Percentiles rank a stretch among this genome's conserved stretches.
These are phyloP conservation scores for Papilio polytes DNA, from an alignment of 1,140 invertebrate genomes.

Conservation along the genomic window DNA sequence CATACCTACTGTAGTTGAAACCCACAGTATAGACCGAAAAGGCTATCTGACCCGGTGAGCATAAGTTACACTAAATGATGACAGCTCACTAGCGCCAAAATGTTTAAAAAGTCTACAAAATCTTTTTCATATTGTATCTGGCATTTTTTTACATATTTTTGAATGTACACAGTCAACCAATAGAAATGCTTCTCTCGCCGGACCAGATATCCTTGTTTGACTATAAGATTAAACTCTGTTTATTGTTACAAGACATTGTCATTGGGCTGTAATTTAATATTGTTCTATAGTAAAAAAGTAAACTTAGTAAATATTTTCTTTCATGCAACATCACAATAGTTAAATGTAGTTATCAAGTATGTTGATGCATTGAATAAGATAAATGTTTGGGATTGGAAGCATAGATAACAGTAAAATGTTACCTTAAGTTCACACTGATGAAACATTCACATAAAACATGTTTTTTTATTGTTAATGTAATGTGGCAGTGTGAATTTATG, in stretches of 20 bases:
- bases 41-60: too few relatives aligned
- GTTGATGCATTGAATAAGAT: not conserved
- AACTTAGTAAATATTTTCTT: not conserved
- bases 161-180: too few relatives aligned
- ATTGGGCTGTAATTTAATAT: slow-evolving; percentile 9
- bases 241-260: slow-evolving; percentile 17
- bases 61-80: too few relatives aligned
- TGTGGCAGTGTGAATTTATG: not conserved
- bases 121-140: too few relatives aligned
- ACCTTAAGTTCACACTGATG: not conserved
- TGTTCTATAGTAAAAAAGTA: slow-evolving; percentile 35
- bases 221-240: slow-evolving; percentile 37
- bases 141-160: too few relatives aligned
- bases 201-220: too few relatives aligned
- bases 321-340: not conserved
- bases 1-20: too few relatives aligned
- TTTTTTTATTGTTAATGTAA: not conserved
- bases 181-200: too few relatives aligned
- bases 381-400: not conserved
- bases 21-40: too few relatives aligned
- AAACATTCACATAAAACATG: not conserved
- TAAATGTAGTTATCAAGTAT: not conserved
- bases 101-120: too few relatives aligned
- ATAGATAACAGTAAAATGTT: not conserved
- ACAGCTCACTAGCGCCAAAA: too few relatives aligned